Base-by-base conservation (phyloP, 2,797 vertebrate species). In the Nannoperca obscura region DNA sequence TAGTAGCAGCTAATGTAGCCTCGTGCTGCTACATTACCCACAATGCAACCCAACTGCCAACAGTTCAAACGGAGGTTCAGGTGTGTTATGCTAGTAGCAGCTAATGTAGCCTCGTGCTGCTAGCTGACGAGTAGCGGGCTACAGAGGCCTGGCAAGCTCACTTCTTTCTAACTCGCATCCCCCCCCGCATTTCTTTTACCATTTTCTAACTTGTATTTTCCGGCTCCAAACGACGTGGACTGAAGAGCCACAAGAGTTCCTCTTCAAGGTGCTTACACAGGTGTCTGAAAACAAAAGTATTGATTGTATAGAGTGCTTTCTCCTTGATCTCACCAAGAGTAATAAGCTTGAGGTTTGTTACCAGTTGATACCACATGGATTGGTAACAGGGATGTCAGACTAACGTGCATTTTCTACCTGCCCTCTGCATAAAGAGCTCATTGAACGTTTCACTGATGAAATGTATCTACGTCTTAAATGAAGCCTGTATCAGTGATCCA, bases 401-500 rank as follows among this genome's bases (percentile, higher is more conserved):
- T n/a, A 53, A 22, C 6, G 4, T 27, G 50, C 40, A 19, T 40
- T 30, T 30, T 71, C n/a, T 62, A 67, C 34, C 59, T 38, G 19
- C 50, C 46, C 19, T 52, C 14, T 62, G 38, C 24, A 11, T 53
- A 11, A 36, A 38, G 12, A 36, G 42, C 74, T 57, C 20, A 47
- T 12, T 68, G 40, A 59, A 66, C 47, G 30, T 24, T 22, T 57
- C 52, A 6, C 52, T 50, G 67, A 67, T 71, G 59, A 75, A 82
- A 70, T 71, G 58, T 32, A 40, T 62, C 40, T 47, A 17, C 27
- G 61, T 40, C 42, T 17, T 64, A 55, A 74, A 78, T 59, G 74
- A 87, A 60, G 78, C 66, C 50, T 2, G 69, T 53, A 52, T 71
- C 61, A 49, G 42, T 20, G 63, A 75, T 30, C 60, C 61, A 75